Percentiles rank a stretch among this genome's conserved stretches.
These are phyloP conservation scores for Mustelus asterias DNA, from an alignment of 2,113 vertebrate genomes.

Conservation along the genomic window DNA sequence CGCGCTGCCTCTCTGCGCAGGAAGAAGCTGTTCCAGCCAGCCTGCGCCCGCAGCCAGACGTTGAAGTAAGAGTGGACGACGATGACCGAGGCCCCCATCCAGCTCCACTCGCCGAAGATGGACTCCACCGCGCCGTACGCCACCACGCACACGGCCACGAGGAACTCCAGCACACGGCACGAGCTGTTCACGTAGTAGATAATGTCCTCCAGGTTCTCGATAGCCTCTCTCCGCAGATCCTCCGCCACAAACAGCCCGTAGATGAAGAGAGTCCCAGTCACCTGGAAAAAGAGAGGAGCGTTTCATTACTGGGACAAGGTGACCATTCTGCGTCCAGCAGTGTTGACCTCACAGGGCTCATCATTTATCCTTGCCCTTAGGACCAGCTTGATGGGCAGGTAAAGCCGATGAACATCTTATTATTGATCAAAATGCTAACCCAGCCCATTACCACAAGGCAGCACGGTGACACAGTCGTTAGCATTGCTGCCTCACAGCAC, in stretches of 20 bases:
- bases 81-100: slow-evolving; percentile 76
- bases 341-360: neutral
- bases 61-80: slow-evolving; percentile 81
- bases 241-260: slow-evolving; percentile 74
- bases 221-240: slow-evolving; percentile 56
- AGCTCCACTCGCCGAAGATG: slow-evolving; percentile 77
- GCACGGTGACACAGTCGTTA: too few relatives aligned
- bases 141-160: slow-evolving; percentile 77
- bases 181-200: slow-evolving; percentile 71
- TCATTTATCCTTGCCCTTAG: neutral
- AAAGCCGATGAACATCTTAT: neutral
- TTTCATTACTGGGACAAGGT: neutral
- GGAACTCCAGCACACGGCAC: slow-evolving; percentile 75
- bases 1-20: slow-evolving; percentile 68
- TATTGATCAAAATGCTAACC: too few relatives aligned
- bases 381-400: neutral
- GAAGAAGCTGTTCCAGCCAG: slow-evolving; percentile 76
- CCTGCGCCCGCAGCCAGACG: slow-evolving; percentile 74
- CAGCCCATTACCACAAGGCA: too few relatives aligned
- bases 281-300: slow-evolving; percentile 48
- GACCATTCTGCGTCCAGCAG: neutral
- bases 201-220: slow-evolving; percentile 72
- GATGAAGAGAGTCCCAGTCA: slow-evolving; percentile 72
- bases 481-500: too few relatives aligned
- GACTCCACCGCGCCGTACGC: slow-evolving; percentile 76